These are phyloP conservation scores for Psammodynastes pulverulentus DNA, from an alignment of 2,113 vertebrate species.

Conservation along the genomic window DNA sequence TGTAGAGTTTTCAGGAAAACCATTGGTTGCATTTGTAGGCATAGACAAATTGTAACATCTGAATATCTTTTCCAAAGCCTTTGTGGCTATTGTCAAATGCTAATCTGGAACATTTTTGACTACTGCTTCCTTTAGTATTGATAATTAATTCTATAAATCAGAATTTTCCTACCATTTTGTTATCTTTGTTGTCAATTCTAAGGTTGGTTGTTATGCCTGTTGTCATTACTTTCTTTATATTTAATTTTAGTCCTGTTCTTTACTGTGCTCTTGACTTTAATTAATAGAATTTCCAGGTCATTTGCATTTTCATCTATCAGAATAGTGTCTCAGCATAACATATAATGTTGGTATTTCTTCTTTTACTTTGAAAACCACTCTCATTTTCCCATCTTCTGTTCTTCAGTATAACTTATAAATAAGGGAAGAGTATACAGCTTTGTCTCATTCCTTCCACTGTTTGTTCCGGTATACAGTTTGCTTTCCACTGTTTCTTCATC, in stretches of 20 bases:
- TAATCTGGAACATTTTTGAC: neutral
- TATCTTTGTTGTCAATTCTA: neutral
- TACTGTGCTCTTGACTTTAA: neutral
- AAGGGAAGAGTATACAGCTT: neutral
- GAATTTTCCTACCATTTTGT: neutral
- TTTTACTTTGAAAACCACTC: neutral
- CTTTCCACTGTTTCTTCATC: neutral
- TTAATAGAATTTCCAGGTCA: neutral
- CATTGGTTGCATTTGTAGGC: neutral
- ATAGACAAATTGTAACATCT: neutral
- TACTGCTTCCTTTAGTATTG: neutral
- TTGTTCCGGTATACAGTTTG: neutral
- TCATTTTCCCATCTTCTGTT: neutral
- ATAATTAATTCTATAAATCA: neutral
- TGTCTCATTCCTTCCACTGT: neutral
- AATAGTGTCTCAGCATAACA: neutral
- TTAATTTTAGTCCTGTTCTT: neutral
- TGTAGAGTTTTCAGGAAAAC: neutral
- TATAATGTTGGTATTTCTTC: neutral
- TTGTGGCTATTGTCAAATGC: neutral
- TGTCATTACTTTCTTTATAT: neutral
- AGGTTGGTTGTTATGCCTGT: neutral
- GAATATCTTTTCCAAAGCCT: neutral
- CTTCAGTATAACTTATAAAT: neutral
- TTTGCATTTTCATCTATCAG: neutral